Conservation (phyloP, 1,140 invertebrate genomes). For the Drosophila orosa region DNA sequence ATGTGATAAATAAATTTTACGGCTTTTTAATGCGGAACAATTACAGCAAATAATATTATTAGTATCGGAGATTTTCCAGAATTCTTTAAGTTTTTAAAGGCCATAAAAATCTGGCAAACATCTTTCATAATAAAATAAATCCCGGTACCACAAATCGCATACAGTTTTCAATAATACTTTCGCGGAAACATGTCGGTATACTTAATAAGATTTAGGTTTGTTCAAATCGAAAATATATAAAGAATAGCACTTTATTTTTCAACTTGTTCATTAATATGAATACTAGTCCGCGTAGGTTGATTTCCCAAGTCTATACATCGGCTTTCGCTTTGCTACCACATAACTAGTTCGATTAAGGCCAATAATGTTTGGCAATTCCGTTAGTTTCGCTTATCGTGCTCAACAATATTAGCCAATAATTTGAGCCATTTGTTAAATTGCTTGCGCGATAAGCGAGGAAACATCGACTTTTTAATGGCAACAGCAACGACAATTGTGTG, state of each 20-base stretch:
- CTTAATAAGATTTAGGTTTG: too few species aligned
- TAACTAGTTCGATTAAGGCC: conserved; percentile 21
- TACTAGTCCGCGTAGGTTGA: background rate
- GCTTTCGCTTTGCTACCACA: background rate
- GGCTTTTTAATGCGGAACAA: too few species aligned
- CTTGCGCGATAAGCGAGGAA: conserved; percentile 64
- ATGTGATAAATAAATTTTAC: too few species aligned
- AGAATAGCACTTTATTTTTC: background rate
- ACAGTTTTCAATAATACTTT: too few species aligned
- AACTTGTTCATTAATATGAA: background rate
- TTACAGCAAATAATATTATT: too few species aligned
- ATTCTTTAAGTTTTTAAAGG: too few species aligned
- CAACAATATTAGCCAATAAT: conserved; percentile 59
- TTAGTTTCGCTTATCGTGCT: conserved; percentile 46
- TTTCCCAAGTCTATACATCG: background rate
- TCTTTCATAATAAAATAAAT: too few species aligned
- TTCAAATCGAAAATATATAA: too few species aligned
- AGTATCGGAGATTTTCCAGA: too few species aligned
- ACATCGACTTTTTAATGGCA: conserved; percentile 42
- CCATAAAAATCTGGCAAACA: too few species aligned
- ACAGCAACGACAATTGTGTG: conserved; percentile 69
- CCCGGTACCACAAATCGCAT: too few species aligned
- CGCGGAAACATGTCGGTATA: too few species aligned
- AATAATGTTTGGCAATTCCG: conserved; percentile 16
- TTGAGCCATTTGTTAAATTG: conserved; percentile 78